A percentile compares a stretch with the other conserved stretches of the same genome.
Conservation (phyloP, 2,888 invertebrate species). For the Thumatha senex region DNA sequence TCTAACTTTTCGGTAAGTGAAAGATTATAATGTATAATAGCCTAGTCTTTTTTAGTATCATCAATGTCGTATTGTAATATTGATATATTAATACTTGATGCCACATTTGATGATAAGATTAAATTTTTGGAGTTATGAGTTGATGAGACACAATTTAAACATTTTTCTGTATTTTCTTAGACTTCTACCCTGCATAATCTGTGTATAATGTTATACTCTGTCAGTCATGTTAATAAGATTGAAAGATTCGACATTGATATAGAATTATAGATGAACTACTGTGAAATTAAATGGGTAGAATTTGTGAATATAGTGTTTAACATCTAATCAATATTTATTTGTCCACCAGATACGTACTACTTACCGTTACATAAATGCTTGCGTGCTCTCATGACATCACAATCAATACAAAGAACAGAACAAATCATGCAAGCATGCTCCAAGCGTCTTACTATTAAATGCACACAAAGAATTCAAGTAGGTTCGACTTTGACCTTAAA, state of each 20-base stretch:
- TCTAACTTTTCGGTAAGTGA: no score
- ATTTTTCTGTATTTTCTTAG: no score
- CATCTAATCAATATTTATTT: constrained; percentile 11
- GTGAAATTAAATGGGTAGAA: not conserved
- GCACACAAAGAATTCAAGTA: constrained; percentile 29
- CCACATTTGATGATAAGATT: no score
- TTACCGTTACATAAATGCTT: constrained; percentile 28
- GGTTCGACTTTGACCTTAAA: no score
- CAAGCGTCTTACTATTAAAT: constrained; percentile 43
- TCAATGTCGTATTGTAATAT: no score
- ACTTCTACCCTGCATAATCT: no score
- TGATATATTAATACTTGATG: no score
- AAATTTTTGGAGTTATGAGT: no score
- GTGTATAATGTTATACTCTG: no score
- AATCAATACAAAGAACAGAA: constrained; percentile 39
- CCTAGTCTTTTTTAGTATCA: no score
- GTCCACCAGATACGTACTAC: constrained; percentile 39
- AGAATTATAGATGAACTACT: not conserved
- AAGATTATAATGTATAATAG: no score
- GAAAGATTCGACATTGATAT: not conserved
- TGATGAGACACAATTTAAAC: no score
- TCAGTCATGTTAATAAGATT: not conserved
- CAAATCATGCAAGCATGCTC: constrained; percentile 66
- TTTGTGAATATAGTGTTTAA: constrained; percentile 11
- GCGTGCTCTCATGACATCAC: constrained; percentile 35